Evolutionary conservation across 2,797 vertebrate genomes (phyloP).

Genomic region (Micrastur ruficollis): DNA sequence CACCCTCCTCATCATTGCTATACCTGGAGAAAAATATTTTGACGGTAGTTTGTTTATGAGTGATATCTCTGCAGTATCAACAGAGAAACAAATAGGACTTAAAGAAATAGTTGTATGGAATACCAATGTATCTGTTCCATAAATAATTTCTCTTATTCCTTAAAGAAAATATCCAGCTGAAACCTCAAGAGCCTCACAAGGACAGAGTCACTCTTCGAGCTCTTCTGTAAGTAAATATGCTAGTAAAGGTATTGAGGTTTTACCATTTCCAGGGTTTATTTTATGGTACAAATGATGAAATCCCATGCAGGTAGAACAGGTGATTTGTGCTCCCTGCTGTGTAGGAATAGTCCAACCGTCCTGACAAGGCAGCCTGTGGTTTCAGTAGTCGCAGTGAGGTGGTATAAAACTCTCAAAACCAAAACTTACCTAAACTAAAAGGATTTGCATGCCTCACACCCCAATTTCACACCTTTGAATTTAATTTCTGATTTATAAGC

Average conservation of each 20-base stretch:
- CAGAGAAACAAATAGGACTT: constrained; percentile 3
- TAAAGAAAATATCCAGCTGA: not conserved
- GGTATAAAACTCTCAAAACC: not conserved
- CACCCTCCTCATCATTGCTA: not conserved
- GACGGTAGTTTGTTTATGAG: not conserved
- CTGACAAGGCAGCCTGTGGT: not conserved
- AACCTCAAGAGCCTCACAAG: not conserved
- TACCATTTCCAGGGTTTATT: not conserved
- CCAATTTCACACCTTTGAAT: not conserved
- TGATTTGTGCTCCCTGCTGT: not conserved
- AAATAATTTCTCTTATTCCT: not conserved
- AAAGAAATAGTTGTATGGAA: not conserved
- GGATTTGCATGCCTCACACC: not conserved
- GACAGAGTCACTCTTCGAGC: not conserved
- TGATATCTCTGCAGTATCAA: not conserved
- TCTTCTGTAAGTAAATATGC: not conserved
- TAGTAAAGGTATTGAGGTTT: not conserved
- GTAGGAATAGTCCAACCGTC: not conserved
- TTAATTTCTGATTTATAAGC: not conserved
- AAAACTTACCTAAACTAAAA: not conserved
- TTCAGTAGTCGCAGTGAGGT: not conserved
- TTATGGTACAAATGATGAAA: constrained; percentile 4
- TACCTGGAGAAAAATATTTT: constrained; percentile 30
- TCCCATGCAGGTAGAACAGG: not conserved
- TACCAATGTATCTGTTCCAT: not conserved